phyloP scores from a whole-genome alignment of 2,113 vertebrate species.

The Corythoichthys intestinalis region DNA sequence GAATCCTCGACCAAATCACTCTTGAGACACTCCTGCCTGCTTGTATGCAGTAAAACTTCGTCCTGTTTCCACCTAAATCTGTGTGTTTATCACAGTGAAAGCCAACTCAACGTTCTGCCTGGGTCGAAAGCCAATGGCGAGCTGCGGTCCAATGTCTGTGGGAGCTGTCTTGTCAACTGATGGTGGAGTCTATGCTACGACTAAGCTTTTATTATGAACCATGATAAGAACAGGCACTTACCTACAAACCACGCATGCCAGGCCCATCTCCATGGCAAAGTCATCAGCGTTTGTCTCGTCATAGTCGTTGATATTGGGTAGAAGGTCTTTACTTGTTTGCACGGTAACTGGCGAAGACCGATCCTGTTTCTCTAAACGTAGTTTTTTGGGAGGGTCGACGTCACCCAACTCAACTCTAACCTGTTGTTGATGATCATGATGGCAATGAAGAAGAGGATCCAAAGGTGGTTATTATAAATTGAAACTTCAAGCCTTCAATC shows the following conservation, averaged over 20 bases:
- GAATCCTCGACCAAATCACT: too few relatives aligned
- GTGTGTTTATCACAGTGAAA: too few relatives aligned
- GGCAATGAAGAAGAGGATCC: too few relatives aligned
- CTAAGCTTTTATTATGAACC: background rate
- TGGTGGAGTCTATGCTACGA: background rate
- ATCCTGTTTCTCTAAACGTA: slow-evolving; percentile 85
- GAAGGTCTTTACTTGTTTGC: slow-evolving; percentile 86
- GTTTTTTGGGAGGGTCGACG: slow-evolving; percentile 85
- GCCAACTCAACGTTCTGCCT: too few relatives aligned
- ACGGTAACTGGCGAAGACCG: slow-evolving; percentile 87
- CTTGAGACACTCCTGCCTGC: too few relatives aligned
- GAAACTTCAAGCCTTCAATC: background rate
- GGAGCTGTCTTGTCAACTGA: too few relatives aligned
- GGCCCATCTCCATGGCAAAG: slow-evolving; percentile 98
- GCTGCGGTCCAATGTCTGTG: too few relatives aligned
- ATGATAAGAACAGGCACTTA: slow-evolving; percentile 42
- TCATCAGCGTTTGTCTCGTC: slow-evolving; percentile 96
- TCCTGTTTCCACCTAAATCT: too few relatives aligned
- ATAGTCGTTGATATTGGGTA: slow-evolving; percentile 85
- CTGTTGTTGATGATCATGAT: slow-evolving; percentile 53
- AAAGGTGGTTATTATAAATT: background rate
- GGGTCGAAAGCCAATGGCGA: too few relatives aligned
- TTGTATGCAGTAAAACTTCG: too few relatives aligned
- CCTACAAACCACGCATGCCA: slow-evolving; percentile 96
- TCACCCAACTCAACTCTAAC: slow-evolving; percentile 80